Base-by-base conservation (phyloP, 2,888 invertebrate species). In the Lathronympha strigana region DNA sequence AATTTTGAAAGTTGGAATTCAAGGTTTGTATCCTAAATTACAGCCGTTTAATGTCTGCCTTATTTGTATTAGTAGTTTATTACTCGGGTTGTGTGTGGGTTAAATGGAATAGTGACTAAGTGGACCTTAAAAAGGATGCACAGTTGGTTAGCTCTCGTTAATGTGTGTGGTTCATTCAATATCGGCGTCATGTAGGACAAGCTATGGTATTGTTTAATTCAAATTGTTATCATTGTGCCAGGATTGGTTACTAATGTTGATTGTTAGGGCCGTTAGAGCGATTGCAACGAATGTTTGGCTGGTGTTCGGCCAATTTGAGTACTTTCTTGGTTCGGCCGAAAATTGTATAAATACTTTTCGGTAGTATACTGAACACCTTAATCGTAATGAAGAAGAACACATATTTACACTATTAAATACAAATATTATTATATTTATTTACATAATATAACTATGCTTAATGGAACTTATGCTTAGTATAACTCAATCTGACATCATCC, bases 101-200 rank as follows among this genome's bases (percentile, higher is more conserved):
- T 66, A 66, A 40, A 68, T 66, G 68, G 66, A 60, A 63, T 60
- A 58, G 62, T 67, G 67, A 63, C 67, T 60, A 63, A 63, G 58
- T 55, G 53, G 15, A 43, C 40, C 61, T 66, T 68, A 63, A 68
- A 58, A 66, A 66, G 68, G 66, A 68, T 66, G 66, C 28, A 36
- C 63, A 63, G 54, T 66, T 63, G 28, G 62, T 54, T 66, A 54
- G 17, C 36, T 50, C 47, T 33, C 54, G 50, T 66, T 66, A 55
- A 31, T 38, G 62, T 21, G 38, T 31, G 40, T 50, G 45, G 51
- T 63, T n/a, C n/a, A 63, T 45, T 63, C 58, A 54, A 23, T 43
- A 51, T 62, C n/a, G 33, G 45, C 38, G 64, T 54, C 40, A 61
- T 61, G 47, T 28, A 53, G 40, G 57, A 33, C 36, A 23, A n/a